A percentile compares a stretch with the other conserved stretches of the same genome.
Evolutionary conservation across 2,797 vertebrate genomes (phyloP).

Genomic region (Coregonus ussuriensis): DNA sequence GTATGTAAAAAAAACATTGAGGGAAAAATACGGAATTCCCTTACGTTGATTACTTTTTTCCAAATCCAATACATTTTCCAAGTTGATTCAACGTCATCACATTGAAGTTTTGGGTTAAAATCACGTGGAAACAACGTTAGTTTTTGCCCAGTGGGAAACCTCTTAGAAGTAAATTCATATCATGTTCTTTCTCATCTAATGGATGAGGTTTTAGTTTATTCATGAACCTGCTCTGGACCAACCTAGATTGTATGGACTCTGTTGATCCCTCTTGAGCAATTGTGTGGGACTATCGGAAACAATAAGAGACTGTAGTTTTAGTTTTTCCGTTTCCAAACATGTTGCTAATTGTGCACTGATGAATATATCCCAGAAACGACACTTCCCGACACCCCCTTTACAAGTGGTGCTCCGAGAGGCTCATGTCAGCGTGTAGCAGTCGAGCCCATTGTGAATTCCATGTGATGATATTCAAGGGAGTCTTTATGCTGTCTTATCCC

Average conservation of each 20-base stretch:
- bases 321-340: not conserved
- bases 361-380: not conserved
- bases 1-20: no score
- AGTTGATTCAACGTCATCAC: no score
- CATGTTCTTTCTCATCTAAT: not conserved
- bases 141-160: not conserved
- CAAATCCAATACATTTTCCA: no score
- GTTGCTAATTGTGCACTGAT: not conserved
- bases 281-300: not conserved
- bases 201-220: not conserved
- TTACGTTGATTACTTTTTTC: no score
- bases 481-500: slow-evolving; percentile 58
- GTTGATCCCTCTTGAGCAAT: not conserved
- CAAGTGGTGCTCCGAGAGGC: slow-evolving; percentile 23
- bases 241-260: not conserved
- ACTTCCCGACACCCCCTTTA: slow-evolving; percentile 10
- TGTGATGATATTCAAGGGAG: slow-evolving; percentile 58
- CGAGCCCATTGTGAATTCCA: slow-evolving; percentile 50
- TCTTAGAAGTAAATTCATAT: not conserved
- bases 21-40: no score
- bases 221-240: not conserved
- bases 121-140: no score
- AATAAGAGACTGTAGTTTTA: not conserved
- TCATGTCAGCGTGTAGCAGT: slow-evolving; percentile 17
- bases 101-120: no score